Evolutionary conservation across 2,113 vertebrate genomes (phyloP).

Genomic region (Noctilio leporinus): DNA sequence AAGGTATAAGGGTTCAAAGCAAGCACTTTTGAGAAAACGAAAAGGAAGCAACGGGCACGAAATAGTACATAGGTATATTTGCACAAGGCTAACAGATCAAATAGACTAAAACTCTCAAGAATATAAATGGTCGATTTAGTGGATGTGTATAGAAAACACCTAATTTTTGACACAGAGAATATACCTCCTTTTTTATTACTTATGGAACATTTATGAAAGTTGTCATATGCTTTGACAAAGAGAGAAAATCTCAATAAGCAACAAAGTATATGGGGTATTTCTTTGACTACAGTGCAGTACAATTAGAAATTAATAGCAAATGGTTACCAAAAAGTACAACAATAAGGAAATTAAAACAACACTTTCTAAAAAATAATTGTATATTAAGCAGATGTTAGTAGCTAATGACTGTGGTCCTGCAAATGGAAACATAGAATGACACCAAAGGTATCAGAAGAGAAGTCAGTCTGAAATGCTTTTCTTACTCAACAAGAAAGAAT

Average conservation of each 20-base stretch:
- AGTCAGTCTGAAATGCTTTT: not conserved
- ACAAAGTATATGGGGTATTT: not conserved
- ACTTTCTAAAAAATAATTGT: not conserved
- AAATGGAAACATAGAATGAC: not conserved
- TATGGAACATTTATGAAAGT: not conserved
- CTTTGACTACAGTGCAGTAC: not conserved
- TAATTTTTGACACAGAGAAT: not conserved
- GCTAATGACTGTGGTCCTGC: not conserved
- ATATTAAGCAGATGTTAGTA: not conserved
- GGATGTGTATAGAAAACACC: not conserved
- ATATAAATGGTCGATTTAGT: not conserved
- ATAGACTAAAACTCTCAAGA: not conserved
- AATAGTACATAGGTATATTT: not conserved
- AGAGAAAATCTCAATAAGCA: conserved; percentile 7
- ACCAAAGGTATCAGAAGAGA: not conserved
- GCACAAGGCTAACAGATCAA: not conserved
- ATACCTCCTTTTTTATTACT: not conserved
- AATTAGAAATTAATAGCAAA: conserved; percentile 1
- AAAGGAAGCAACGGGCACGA: not conserved
- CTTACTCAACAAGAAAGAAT: not conserved
- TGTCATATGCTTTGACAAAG: not conserved
- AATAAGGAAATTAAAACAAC: not conserved
- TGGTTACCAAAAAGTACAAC: not conserved
- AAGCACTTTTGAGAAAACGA: not conserved
- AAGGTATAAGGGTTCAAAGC: not conserved